These are phyloP conservation scores for Brassicogethes aeneus DNA, from an alignment of 2,888 invertebrate species.

Conservation along the genomic window DNA sequence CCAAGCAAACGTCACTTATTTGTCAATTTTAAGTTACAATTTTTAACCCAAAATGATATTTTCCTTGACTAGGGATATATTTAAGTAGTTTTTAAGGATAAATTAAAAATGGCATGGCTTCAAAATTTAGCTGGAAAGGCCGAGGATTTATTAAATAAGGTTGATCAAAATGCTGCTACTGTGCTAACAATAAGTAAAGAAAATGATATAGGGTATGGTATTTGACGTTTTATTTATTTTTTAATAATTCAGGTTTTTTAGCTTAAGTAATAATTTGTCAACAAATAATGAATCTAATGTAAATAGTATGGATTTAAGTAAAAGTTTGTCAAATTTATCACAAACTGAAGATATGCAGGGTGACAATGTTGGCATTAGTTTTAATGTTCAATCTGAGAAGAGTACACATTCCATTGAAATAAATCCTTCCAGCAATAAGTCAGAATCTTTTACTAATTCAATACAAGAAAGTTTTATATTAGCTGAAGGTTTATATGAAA, in stretches of 20 bases:
- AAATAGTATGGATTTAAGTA: no score
- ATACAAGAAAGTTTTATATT: constrained; percentile 18
- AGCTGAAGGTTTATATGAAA: constrained; percentile 27
- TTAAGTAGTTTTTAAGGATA: constrained; percentile 1
- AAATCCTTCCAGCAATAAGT: not conserved
- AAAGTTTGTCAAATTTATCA: no score
- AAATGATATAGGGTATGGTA: constrained; percentile 11
- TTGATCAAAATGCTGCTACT: constrained; percentile 64
- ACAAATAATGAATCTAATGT: no score
- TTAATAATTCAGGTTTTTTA: no score
- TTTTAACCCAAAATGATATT: no score
- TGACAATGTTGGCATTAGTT: not conserved
- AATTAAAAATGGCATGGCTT: constrained; percentile 65
- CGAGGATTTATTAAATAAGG: constrained; percentile 62
- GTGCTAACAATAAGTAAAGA: constrained; percentile 35
- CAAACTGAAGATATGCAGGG: not conserved
- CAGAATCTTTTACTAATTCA: constrained; percentile 10
- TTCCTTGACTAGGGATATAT: not conserved
- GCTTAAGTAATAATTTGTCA: no score
- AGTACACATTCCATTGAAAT: no score
- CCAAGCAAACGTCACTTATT: no score
- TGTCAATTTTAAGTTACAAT: no score
- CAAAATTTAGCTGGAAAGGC: constrained; percentile 63
- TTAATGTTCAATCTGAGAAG: not conserved
- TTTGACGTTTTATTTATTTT: no score